A percentile compares a stretch with the other conserved stretches of the same genome.
Evolutionary conservation across 2,797 vertebrate species (phyloP).

Genomic region (Apogon talboti): DNA sequence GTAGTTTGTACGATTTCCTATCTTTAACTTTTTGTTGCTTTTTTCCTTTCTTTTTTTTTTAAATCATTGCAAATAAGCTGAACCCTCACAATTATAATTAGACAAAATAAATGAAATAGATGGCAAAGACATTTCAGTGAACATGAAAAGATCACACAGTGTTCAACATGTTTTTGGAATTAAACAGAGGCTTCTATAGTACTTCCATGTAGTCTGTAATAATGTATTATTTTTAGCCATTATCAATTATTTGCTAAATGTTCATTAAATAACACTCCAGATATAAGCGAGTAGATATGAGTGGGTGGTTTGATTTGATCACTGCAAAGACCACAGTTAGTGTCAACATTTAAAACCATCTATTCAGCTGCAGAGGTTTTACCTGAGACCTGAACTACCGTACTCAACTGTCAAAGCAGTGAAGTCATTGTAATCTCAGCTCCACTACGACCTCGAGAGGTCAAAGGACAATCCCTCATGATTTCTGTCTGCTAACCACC

Average conservation of each 20-base stretch:
- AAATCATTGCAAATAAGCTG: not conserved
- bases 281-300: not conserved
- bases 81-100: not conserved
- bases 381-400: constrained; percentile 3
- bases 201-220: too few species aligned
- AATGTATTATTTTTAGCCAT: too few species aligned
- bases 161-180: too few species aligned
- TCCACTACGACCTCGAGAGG: constrained; percentile 48
- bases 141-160: too few species aligned
- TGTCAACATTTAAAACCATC: not conserved
- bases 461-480: constrained; percentile 48
- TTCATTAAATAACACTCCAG: too few species aligned
- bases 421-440: constrained; percentile 42
- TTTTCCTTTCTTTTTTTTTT: not conserved
- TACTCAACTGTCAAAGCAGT: constrained; percentile 6
- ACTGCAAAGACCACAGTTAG: not conserved
- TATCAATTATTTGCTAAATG: too few species aligned
- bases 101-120: too few species aligned
- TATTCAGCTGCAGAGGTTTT: not conserved
- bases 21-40: not conserved
- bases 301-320: not conserved
- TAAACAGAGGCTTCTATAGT: too few species aligned
- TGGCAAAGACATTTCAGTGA: too few species aligned
- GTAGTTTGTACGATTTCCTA: constrained; percentile 1
- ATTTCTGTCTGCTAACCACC: constrained; percentile 29